Evolutionary conservation across 1,140 invertebrate species (phyloP).

Genomic region (Oedothorax gibbosus): DNA sequence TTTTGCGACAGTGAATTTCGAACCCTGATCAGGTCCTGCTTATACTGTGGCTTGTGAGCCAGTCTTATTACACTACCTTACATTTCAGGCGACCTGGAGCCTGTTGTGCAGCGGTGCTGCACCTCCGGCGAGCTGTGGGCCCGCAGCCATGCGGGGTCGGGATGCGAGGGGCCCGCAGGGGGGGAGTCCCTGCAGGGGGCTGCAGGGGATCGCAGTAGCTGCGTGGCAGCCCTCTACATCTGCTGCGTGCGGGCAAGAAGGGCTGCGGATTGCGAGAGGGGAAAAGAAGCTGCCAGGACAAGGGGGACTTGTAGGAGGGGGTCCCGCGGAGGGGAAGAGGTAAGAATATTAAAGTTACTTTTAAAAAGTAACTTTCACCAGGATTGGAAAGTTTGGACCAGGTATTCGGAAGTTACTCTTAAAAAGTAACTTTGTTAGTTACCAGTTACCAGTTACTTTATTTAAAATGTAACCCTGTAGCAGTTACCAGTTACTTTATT

Average conservation of each 20-base stretch:
- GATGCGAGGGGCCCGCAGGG: constrained; percentile 70
- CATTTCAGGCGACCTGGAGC: constrained; percentile 67
- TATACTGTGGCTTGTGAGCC: too few species aligned
- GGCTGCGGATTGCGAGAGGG: constrained; percentile 68
- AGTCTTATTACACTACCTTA: too few species aligned
- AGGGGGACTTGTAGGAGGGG: constrained; percentile 67
- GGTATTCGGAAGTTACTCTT: too few species aligned
- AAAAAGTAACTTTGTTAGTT: too few species aligned
- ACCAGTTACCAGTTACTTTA: too few species aligned
- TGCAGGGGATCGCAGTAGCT: constrained; percentile 69
- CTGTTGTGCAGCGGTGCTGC: constrained; percentile 72
- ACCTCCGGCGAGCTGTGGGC: constrained; percentile 71
- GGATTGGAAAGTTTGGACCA: background rate
- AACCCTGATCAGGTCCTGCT: too few species aligned
- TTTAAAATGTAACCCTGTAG: too few species aligned
- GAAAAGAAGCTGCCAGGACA: constrained; percentile 70
- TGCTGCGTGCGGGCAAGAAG: constrained; percentile 71
- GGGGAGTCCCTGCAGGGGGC: constrained; percentile 69
- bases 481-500: too few species aligned
- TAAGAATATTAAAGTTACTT: background rate
- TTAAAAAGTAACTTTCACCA: background rate
- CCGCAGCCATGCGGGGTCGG: constrained; percentile 68
- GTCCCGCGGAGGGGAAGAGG: background rate
- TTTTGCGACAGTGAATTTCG: too few species aligned
- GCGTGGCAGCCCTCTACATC: constrained; percentile 71